Conservation (phyloP, 2,888 invertebrate genomes). For the Thymelicus sylvestris region DNA sequence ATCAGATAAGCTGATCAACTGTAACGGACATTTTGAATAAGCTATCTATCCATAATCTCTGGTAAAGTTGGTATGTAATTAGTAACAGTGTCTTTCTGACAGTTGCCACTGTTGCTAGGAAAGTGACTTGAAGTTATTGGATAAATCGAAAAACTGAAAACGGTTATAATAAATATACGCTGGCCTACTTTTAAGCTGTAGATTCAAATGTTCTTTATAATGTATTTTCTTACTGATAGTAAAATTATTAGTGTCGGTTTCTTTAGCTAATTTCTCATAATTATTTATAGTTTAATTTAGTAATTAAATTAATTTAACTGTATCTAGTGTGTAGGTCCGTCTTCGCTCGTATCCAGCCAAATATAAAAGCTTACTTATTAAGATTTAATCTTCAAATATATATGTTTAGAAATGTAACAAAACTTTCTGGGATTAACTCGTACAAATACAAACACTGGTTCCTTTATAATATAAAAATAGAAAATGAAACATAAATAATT, state of each 20-base stretch:
- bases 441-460: slow-evolving; percentile 25
- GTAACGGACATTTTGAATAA: too few relatives aligned
- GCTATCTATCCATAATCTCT: too few relatives aligned
- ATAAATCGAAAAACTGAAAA: too few relatives aligned
- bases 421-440: slow-evolving; percentile 3
- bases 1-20: neutral
- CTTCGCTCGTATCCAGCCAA: slow-evolving; percentile 2
- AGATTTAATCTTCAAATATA: neutral
- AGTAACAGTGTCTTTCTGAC: too few relatives aligned
- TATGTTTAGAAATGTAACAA: neutral
- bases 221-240: neutral
- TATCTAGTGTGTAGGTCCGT: neutral
- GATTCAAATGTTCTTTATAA: neutral
- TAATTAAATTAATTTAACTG: neutral
- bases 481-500: neutral
- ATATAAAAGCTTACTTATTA: neutral
- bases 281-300: neutral
- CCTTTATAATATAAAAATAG: slow-evolving; percentile 4
- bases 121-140: too few relatives aligned
- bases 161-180: neutral
- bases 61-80: too few relatives aligned
- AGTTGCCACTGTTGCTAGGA: too few relatives aligned
- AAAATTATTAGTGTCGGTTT: neutral
- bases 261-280: neutral
- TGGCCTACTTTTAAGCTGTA: neutral